Percentiles rank a stretch among this genome's conserved stretches.
Conservation (phyloP, 1,140 invertebrate species). For the Brachionus plicatilis region DNA sequence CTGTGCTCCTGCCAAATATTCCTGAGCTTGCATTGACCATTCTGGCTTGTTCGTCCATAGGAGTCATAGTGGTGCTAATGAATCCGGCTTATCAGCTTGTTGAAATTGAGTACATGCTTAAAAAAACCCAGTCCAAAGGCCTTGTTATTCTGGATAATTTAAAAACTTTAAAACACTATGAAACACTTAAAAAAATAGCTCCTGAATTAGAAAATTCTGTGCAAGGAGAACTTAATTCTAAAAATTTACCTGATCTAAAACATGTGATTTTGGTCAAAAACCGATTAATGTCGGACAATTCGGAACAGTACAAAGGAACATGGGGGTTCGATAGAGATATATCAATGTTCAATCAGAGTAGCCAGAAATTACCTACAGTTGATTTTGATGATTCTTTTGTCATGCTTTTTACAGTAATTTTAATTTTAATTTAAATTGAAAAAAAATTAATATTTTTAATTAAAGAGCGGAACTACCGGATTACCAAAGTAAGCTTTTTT, state of each 20-base stretch:
- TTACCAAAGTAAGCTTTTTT: neutral
- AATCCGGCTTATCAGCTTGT: slow-evolving; percentile 32
- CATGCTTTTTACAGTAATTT: slow-evolving; percentile 23
- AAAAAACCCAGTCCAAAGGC: slow-evolving; percentile 7
- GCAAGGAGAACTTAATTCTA: slow-evolving; percentile 22
- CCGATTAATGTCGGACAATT: neutral
- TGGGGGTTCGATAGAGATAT: slow-evolving; percentile 17
- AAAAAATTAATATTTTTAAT: neutral
- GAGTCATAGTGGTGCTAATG: slow-evolving; percentile 12
- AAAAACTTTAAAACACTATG: slow-evolving; percentile 20
- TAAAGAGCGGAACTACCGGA: slow-evolving; percentile 62
- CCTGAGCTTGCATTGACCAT: neutral
- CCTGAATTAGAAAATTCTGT: neutral
- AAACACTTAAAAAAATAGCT: slow-evolving; percentile 5
- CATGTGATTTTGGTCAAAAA: slow-evolving; percentile 38
- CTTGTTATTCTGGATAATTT: slow-evolving; percentile 19
- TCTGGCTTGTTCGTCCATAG: slow-evolving; percentile 23
- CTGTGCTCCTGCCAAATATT: slow-evolving; percentile 3
- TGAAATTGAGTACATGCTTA: slow-evolving; percentile 24
- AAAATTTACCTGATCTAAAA: slow-evolving; percentile 12
- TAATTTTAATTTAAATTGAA: neutral
- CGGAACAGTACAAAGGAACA: neutral
- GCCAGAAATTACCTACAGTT: neutral
- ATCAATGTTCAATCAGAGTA: neutral
- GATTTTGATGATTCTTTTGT: slow-evolving; percentile 24